Conservation (phyloP, 2,797 vertebrate genomes). For the Leptoclinus maculatus region DNA sequence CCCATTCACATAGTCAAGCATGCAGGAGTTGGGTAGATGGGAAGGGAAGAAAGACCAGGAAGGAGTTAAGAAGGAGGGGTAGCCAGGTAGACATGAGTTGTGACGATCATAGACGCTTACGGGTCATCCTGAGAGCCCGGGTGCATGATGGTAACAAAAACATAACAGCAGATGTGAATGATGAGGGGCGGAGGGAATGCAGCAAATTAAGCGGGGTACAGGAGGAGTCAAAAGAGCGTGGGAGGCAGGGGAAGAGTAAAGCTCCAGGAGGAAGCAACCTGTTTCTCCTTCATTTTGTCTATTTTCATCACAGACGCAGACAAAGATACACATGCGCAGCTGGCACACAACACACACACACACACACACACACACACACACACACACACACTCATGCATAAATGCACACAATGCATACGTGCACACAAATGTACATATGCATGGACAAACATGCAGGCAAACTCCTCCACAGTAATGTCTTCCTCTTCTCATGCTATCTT, state of each 20-base stretch:
- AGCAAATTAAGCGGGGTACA: conserved; percentile 29
- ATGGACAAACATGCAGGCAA: conserved; percentile 17
- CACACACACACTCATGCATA: conserved; percentile 9
- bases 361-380: conserved; percentile 20
- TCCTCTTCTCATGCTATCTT: conserved; percentile 60
- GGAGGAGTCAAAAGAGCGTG: conserved; percentile 33
- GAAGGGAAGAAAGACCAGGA: not conserved
- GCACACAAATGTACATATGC: conserved; percentile 4
- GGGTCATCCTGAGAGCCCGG: not conserved
- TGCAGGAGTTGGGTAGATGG: not conserved
- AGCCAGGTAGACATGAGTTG: conserved; percentile 13
- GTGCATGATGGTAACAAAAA: conserved; percentile 6
- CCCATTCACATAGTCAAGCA: conserved; percentile 47
- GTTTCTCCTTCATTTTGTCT: conserved; percentile 74
- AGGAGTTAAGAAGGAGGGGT: not conserved
- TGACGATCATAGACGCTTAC: not conserved
- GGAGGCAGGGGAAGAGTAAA: conserved; percentile 52
- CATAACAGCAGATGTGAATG: conserved; percentile 7
- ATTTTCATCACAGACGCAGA: conserved; percentile 57
- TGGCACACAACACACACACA: conserved; percentile 15
- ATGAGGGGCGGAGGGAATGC: conserved; percentile 28
- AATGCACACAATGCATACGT: conserved; percentile 7
- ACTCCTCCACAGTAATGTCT: conserved; percentile 44
- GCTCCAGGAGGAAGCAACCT: conserved; percentile 66
- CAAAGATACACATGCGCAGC: conserved; percentile 24